Conservation (phyloP, 2,113 vertebrate genomes). For the Bettongia penicillata region DNA sequence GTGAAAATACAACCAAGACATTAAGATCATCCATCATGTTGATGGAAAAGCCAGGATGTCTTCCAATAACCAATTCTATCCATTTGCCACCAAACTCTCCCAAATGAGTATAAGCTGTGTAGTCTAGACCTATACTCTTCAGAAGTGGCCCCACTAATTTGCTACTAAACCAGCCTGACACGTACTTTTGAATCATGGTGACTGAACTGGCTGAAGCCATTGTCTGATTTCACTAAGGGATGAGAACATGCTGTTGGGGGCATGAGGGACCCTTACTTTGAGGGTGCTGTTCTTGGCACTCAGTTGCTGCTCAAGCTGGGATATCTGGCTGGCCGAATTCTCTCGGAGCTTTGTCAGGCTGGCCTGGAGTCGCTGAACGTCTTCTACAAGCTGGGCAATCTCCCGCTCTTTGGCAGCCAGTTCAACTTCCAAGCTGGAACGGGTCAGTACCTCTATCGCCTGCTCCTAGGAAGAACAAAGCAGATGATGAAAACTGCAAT, state of each 20-base stretch:
- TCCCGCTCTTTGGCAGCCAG: constrained; percentile 97
- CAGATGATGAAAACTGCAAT: constrained; percentile 45
- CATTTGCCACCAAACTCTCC: background rate
- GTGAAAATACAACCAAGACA: no score
- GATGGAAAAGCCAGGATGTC: background rate
- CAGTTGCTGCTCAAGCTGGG: constrained; percentile 96
- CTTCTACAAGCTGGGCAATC: constrained; percentile 95
- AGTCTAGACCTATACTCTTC: no score
- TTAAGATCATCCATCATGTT: background rate
- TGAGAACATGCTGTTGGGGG: no score
- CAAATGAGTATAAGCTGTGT: fast-evolving
- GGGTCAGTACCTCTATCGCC: constrained; percentile 89
- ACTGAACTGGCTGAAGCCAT: background rate
- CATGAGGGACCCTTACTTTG: constrained; percentile 85
- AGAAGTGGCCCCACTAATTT: no score
- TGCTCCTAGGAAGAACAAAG: constrained; percentile 85
- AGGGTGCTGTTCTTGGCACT: constrained; percentile 92
- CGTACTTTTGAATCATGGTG: background rate
- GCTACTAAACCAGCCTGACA: no score
- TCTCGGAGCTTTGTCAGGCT: constrained; percentile 96
- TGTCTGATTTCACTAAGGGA: background rate
- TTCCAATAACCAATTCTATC: background rate
- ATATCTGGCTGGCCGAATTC: constrained; percentile 94
- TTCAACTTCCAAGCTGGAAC: constrained; percentile 94
- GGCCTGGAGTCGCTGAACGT: constrained; percentile 97